Conservation (phyloP, 2,797 vertebrate species). For the Leptatherina wallacei region DNA sequence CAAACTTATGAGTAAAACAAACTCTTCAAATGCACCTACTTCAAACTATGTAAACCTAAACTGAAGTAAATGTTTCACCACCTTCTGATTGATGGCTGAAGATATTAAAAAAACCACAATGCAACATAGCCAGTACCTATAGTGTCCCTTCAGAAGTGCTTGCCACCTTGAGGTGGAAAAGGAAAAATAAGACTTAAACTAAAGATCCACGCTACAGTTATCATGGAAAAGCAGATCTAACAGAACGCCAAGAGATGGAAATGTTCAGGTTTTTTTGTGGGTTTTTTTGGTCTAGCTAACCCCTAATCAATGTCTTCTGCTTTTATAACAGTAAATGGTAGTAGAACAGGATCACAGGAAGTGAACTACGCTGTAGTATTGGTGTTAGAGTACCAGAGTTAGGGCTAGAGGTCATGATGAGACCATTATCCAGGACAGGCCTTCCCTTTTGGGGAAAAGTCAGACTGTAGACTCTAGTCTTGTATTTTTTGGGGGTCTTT, state of each 20-base stretch:
- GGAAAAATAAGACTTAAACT: slow-evolving; percentile 19
- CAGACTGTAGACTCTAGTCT: slow-evolving; percentile 5
- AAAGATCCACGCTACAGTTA: slow-evolving; percentile 27
- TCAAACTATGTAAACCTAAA: slow-evolving; percentile 57
- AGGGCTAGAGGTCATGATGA: slow-evolving; percentile 7
- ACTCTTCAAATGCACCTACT: slow-evolving; percentile 19
- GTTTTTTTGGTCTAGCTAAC: slow-evolving; percentile 21
- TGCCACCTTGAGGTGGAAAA: slow-evolving; percentile 18
- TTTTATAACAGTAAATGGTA: slow-evolving; percentile 31
- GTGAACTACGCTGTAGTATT: slow-evolving; percentile 33
- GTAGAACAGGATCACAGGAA: slow-evolving; percentile 37
- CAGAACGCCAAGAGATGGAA: slow-evolving; percentile 2
- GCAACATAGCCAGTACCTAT: slow-evolving; percentile 36
- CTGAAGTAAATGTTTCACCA: slow-evolving; percentile 24
- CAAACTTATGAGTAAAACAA: slow-evolving; percentile 19
- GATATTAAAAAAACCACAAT: slow-evolving; percentile 32
- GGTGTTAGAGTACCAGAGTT: slow-evolving; percentile 56
- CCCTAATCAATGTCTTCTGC: not conserved
- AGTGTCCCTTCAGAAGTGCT: slow-evolving; percentile 44
- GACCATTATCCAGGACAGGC: slow-evolving; percentile 27
- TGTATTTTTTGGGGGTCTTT: not conserved
- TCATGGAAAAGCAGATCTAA: slow-evolving; percentile 14
- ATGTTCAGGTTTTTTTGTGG: not conserved
- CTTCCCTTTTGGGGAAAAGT: slow-evolving; percentile 11
- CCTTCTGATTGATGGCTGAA: slow-evolving; percentile 18